These are phyloP conservation scores for Rhagonycha fulva DNA, from an alignment of 2,888 invertebrate genomes.

Conservation along the genomic window DNA sequence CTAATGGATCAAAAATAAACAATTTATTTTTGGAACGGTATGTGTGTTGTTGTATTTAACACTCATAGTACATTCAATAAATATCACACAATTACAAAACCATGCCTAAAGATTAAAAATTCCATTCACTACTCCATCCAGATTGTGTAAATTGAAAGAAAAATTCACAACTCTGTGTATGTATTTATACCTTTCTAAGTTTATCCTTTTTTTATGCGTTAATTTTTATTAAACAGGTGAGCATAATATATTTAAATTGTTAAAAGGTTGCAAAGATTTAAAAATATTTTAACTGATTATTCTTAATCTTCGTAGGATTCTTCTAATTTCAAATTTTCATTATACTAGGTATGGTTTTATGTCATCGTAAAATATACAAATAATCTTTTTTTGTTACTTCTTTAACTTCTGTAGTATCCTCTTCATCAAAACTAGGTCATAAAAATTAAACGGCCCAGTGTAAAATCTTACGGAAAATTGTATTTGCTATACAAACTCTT, in stretches of 20 bases:
- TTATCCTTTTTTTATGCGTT: too few species aligned
- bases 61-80: conserved; percentile 22
- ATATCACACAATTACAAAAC: conserved; percentile 24
- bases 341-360: neutral
- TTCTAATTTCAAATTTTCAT: neutral
- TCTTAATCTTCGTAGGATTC: neutral
- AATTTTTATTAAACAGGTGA: too few species aligned
- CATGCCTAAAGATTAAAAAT: neutral
- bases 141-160: neutral
- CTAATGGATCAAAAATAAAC: conserved; percentile 29
- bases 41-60: conserved; percentile 23
- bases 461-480: neutral
- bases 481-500: too few species aligned
- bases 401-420: neutral
- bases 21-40: conserved; percentile 19
- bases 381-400: neutral
- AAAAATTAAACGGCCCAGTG: neutral
- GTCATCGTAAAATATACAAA: neutral
- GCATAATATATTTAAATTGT: too few species aligned
- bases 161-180: too few species aligned
- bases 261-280: too few species aligned
- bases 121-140: neutral
- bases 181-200: too few species aligned
- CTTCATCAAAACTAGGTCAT: neutral
- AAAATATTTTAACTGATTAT: neutral